These are phyloP conservation scores for Meganola albula DNA, from an alignment of 2,888 invertebrate species.

Conservation along the genomic window DNA sequence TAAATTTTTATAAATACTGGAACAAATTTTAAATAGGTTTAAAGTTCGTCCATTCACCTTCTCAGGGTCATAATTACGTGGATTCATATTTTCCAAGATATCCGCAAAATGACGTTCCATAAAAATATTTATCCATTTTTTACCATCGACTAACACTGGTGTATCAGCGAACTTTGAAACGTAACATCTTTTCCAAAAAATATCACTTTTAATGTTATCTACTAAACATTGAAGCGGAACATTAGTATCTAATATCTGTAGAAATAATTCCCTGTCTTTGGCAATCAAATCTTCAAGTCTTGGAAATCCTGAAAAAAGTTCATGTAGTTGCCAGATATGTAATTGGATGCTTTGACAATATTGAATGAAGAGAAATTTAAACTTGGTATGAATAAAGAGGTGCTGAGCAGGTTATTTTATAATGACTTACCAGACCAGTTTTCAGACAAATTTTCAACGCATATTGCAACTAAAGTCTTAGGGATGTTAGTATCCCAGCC, in stretches of 20 bases:
- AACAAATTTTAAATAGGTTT: neutral
- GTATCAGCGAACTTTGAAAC: conserved; percentile 52
- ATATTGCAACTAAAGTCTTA: conserved; percentile 61
- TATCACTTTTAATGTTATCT: conserved; percentile 64
- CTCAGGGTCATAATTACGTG: conserved; percentile 68
- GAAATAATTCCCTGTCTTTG: conserved; percentile 61
- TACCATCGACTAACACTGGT: conserved; percentile 38
- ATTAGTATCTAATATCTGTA: conserved; percentile 58
- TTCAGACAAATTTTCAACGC: conserved; percentile 66
- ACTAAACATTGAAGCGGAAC: conserved; percentile 62
- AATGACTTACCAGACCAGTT: conserved; percentile 58
- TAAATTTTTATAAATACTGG: neutral
- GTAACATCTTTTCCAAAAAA: conserved; percentile 71
- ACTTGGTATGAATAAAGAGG: too few species aligned
- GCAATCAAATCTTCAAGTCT: conserved; percentile 52
- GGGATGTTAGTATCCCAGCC: conserved; percentile 70
- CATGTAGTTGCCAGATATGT: neutral
- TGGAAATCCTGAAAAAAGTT: conserved; percentile 42
- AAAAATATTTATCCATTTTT: conserved; percentile 63
- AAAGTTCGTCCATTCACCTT: conserved; percentile 38
- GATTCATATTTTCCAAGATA: conserved; percentile 68
- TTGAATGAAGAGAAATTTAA: conserved; percentile 2
- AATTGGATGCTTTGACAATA: neutral
- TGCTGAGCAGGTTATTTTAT: neutral
- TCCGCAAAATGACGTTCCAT: conserved; percentile 67